Base-by-base conservation (phyloP, 2,113 vertebrate species). In the Barnardius zonarius region DNA sequence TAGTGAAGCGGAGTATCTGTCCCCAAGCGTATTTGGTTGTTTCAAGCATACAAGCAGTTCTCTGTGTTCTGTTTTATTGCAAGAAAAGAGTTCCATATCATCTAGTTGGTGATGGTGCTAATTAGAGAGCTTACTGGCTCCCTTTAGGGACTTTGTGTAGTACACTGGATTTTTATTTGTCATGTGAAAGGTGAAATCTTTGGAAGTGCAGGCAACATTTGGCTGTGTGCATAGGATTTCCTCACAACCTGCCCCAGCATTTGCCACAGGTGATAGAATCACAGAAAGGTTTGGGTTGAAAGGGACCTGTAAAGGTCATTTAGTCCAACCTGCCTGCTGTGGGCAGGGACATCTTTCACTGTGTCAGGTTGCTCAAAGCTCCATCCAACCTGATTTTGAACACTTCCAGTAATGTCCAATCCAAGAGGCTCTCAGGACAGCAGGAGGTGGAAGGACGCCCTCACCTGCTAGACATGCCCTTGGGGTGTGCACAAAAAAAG, bases 391-490 rank as follows among this genome's bases (percentile, higher is more conserved):
- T 67, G 46, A n/a, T 13, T 17, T 39, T 44, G 57, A 88, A 46
- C 5, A 17, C 30, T 82, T 67, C n/a, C 37, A 25, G 3, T 46
- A n/a, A 46, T 9, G 5, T 44, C 15, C 0, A 0, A 11, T 78
- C 69, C 20, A 28, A 16, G n/a, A 55, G 37, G 17, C 5, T 89
- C 2, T 1, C 17, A 24, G 74, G 31, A 67, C 27, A 84, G 41
- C 31, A 69, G 46, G 41, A 75, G 23, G 8, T 48, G 9, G 39
- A 90, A 54, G 27, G 46, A 54, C 2, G 0, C 8, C 7, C 9
- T 67, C 4, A 5, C 19, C 48, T 25, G 17, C 33, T 44, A 59
- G 28, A 23, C 20, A 13, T 63, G 33, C 33, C 33, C 30, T 74
- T 63, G 37, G 11, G 10, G 1, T 63, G 10, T 22, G 20, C 48